Evolutionary conservation across 2,888 invertebrate species (phyloP), one percentile per base, ranked within the genome.

Genomic region (Eupithecia pulchellata): DNA sequence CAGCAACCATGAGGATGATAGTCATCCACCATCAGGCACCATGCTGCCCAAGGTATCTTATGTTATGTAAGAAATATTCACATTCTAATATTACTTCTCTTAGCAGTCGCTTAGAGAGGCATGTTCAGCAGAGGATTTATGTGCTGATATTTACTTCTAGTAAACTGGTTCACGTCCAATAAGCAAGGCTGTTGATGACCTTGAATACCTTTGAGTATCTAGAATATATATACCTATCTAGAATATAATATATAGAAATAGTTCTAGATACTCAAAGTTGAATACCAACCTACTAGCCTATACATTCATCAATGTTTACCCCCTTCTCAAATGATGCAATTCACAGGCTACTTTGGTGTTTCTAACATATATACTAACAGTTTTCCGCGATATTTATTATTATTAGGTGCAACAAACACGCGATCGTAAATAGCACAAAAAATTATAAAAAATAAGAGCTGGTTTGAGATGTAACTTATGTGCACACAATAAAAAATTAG

Each of bases 1-100:
- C 66, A 95, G 95, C 69, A 95, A 91, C 81, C 95, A 95, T 75
- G 96, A 96, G 69, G 96, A 96, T 82, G 96, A 96, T 73, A 87
- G 94, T 75, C 91, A 61, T 20, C 61, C 61, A 5, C 94, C 72
- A 91, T 91, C 17, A 88, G 94, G 64, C 90, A 91, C 75, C 93
- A 94, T 61, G 82, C 92, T 92, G 74, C 89, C 93, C 58, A 94
- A 94, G 81, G 87, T 92, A 13, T 91, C 93, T 72, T 94, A 94
- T 77, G 85, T 91, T 72, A 92, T 93, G 91, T 93, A 91, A 91
- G 73, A 75, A 73, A 65, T 29, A n/a, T 62, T 58, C 27, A 64
- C 32, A 68, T 68, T 60, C 32, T 2, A 60, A 8, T 4, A 32
- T 30, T 3, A 6, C 8, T 47, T 11, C 9, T 20, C n/a, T 14